Base-by-base conservation (phyloP, 1,140 invertebrate species). In the Danaus plexippus region DNA sequence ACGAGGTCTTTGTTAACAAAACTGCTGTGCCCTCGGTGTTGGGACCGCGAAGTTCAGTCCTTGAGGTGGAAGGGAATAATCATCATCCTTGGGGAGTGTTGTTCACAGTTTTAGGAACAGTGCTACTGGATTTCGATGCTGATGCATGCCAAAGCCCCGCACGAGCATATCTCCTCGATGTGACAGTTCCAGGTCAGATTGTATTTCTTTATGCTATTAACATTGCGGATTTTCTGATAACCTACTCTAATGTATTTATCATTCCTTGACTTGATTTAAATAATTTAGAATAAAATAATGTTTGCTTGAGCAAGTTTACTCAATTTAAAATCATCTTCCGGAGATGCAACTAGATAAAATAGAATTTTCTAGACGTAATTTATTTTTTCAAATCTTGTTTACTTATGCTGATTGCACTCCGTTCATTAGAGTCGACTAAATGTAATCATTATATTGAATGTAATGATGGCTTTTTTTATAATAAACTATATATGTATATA, bases 61-160 rank as follows among this genome's bases (percentile, higher is more conserved):
- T 86, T 12, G 85, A 87, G 9, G 73, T 67, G 9, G 45, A 67
- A 10, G 64, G 62, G 9, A 64, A 57, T 3, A 81, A 78, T 55
- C 73, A 83, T 2, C 94, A 96, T 79, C 91, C 93, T 0, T 96
- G 95, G 95, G 94, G 95, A 3, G 92, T 98, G 41, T 90, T 97
- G 67, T 96, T 99, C 67, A 98, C 97, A 0, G 92, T 98, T 46
- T 73, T 98, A 0, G 97, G 97, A 9, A 98, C 97, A 0, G 95
- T 97, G 32, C 85, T 98, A 9, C 87, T 98, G 22, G 97, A 99
- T 83, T 98, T 98, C 81, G 95, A 97, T 80, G 97, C 97, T 1
- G 97, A 98, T 77, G 96, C 96, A 40, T 98, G 97, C 69, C 97
- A 98, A 81, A 97, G 96, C 75, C 97, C 97, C 0, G 91, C 95